Conservation (phyloP, 1,140 invertebrate species). For the Rhagoletis pomonella region DNA sequence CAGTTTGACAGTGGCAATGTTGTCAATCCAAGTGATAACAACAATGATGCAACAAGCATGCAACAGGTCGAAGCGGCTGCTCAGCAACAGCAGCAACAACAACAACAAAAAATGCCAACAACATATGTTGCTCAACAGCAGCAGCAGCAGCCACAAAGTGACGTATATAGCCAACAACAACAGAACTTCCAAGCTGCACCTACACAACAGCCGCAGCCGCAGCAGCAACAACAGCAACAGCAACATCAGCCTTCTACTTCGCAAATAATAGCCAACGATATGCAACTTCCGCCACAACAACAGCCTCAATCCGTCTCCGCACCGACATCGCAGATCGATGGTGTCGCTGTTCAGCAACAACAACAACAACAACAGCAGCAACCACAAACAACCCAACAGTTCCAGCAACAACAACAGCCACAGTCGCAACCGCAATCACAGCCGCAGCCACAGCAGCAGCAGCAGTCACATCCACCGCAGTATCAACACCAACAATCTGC, state of each 20-base stretch:
- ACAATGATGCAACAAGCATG: constrained; percentile 39
- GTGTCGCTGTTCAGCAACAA: background rate
- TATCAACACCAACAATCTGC: constrained; percentile 56
- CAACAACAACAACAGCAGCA: constrained; percentile 21
- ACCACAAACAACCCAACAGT: constrained; percentile 31
- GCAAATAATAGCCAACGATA: constrained; percentile 20
- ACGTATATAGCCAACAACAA: constrained; percentile 57
- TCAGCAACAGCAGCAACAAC: constrained; percentile 47
- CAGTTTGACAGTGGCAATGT: constrained; percentile 70
- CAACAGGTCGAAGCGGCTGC: constrained; percentile 61
- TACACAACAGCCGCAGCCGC: constrained; percentile 57
- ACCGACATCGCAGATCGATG: constrained; percentile 57
- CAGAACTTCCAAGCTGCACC: constrained; percentile 49
- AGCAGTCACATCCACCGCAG: constrained; percentile 30
- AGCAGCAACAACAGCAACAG: constrained; percentile 54
- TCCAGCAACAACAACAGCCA: constrained; percentile 23
- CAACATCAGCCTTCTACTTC: constrained; percentile 55
- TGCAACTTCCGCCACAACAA: constrained; percentile 59
- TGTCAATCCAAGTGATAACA: constrained; percentile 56
- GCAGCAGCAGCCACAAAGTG: constrained; percentile 58
- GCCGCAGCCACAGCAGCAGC: constrained; percentile 50
- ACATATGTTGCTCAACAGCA: constrained; percentile 64
- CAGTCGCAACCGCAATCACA: constrained; percentile 48
- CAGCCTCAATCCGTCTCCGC: constrained; percentile 12
- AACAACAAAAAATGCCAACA: constrained; percentile 58